Conservation (phyloP, 2,888 invertebrate species). For the Aricia artaxerxes region DNA sequence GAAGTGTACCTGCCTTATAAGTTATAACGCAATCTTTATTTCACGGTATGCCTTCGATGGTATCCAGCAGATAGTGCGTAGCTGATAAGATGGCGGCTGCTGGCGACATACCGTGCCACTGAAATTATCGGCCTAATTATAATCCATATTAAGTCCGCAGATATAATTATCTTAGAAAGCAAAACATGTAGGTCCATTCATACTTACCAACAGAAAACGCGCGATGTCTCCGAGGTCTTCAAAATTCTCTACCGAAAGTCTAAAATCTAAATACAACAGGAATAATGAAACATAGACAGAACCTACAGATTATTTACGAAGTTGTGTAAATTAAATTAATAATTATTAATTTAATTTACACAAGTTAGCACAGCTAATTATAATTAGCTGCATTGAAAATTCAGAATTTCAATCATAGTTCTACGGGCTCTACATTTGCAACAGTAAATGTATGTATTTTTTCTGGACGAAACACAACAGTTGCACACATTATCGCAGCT, state of each 20-base stretch:
- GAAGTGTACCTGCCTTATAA: neutral
- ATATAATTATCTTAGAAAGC: conserved; percentile 8
- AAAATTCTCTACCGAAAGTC: neutral
- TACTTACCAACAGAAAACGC: neutral
- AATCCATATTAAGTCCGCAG: conserved; percentile 14
- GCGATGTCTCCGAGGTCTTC: neutral
- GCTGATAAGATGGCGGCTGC: conserved; percentile 4
- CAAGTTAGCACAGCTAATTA: no score
- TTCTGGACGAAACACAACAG: no score
- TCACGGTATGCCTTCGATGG: conserved; percentile 1
- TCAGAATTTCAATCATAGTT: no score
- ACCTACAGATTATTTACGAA: no score
- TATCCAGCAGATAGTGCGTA: conserved; percentile 1
- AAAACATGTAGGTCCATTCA: neutral
- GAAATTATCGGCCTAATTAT: conserved; percentile 18
- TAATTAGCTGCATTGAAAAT: no score
- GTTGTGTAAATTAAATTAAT: no score
- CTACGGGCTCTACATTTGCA: no score
- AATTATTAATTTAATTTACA: no score
- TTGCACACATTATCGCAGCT: neutral
- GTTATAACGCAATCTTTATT: conserved; percentile 2
- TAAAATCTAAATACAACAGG: neutral
- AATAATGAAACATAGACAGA: neutral
- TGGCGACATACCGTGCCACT: conserved; percentile 3
- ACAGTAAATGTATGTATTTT: no score